phyloP scores from a whole-genome alignment of 1,140 invertebrate genomes.

The Platorchestia sp. region DNA sequence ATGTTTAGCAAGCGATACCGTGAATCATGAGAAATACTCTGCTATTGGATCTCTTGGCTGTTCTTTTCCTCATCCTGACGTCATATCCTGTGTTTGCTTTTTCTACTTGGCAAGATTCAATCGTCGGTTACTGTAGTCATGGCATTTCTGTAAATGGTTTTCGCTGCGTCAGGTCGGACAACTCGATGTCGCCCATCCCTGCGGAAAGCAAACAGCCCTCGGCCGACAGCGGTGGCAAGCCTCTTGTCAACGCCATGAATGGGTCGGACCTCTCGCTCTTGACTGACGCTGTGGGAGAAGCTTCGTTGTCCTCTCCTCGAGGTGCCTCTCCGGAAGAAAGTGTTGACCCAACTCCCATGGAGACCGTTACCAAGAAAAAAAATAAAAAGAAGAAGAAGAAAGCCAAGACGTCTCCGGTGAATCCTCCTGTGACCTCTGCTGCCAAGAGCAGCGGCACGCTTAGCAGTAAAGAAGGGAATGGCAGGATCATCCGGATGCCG shows the following conservation, averaged over 20 bases:
- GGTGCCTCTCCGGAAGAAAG: not conserved
- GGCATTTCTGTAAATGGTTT: not conserved
- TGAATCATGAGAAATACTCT: too few relatives aligned
- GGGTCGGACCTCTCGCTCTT: not conserved
- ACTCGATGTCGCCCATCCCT: not conserved
- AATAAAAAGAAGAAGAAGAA: conserved; percentile 26
- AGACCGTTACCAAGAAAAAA: not conserved
- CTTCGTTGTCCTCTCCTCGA: not conserved
- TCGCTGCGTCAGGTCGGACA: not conserved
- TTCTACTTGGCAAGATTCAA: too few relatives aligned
- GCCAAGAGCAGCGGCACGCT: not conserved
- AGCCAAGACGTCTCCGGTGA: not conserved
- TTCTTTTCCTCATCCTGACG: too few relatives aligned
- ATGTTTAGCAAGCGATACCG: too few relatives aligned
- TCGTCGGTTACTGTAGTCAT: too few relatives aligned
- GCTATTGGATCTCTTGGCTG: too few relatives aligned
- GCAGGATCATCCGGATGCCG: conserved; percentile 37
- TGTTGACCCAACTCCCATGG: not conserved
- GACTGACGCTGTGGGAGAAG: not conserved
- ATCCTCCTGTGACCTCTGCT: not conserved
- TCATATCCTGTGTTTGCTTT: too few relatives aligned
- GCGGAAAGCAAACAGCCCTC: not conserved
- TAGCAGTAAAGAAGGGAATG: conserved; percentile 33
- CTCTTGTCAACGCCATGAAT: not conserved
- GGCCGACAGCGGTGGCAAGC: not conserved